phyloP scores from a whole-genome alignment of 2,113 vertebrate genomes.

The Eleginops maclovinus region DNA sequence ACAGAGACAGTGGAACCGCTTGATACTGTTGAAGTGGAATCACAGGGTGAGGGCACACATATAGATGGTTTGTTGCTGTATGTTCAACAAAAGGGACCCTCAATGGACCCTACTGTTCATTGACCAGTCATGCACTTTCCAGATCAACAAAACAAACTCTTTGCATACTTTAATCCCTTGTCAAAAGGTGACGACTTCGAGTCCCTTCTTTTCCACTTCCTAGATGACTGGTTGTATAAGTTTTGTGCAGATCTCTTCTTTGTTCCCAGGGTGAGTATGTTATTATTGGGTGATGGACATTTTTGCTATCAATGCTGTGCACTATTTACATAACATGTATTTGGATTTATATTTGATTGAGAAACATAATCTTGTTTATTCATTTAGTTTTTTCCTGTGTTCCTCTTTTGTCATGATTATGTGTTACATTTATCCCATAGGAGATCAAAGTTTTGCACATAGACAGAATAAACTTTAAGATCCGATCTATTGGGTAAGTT shows the following conservation, averaged over 20 bases:
- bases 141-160: background rate
- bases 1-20: slow-evolving; percentile 93
- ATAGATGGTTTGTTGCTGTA: too few relatives aligned
- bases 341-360: background rate
- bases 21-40: slow-evolving; percentile 89
- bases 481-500: slow-evolving; percentile 94
- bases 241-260: slow-evolving; percentile 95
- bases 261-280: slow-evolving; percentile 89
- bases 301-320: background rate
- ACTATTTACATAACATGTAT: background rate
- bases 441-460: slow-evolving; percentile 94
- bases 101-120: background rate
- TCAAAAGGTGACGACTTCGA: slow-evolving; percentile 91
- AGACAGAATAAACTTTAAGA: slow-evolving; percentile 89
- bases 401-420: background rate
- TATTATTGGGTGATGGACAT: background rate
- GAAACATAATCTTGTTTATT: background rate
- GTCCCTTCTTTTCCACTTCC: slow-evolving; percentile 95
- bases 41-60: slow-evolving; percentile 85
- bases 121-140: background rate
- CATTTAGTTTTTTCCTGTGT: background rate
- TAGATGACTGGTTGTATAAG: slow-evolving; percentile 97
- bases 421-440: slow-evolving; percentile 75
- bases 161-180: background rate
- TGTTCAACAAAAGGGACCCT: too few relatives aligned